Evolutionary conservation across 2,797 vertebrate genomes (phyloP), one percentile per base, ranked within the genome.

Genomic region (Aeoliscus strigatus): DNA sequence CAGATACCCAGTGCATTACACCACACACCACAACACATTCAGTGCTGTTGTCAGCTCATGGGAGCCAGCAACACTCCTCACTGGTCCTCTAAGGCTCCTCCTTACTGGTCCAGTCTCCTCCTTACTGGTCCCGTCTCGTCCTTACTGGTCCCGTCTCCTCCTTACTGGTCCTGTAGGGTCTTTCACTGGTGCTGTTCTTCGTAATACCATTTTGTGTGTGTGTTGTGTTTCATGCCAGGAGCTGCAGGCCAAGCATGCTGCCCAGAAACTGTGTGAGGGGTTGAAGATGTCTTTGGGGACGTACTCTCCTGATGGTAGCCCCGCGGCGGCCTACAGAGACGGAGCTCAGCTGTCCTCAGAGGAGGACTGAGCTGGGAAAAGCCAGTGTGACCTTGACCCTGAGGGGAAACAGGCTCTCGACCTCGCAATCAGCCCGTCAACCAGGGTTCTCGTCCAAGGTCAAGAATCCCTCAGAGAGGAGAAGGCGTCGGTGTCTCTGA

Each of bases 191-290:
- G 45, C 55, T 55, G 34, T 36, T 52, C 64, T 58, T 66, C 59
- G 65, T 78, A 49, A 64, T 70, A 45, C 62, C 53, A 67, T 58
- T 68, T 50, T 66, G 46, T 77, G 66, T 68, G 50, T 74, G 32
- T 66, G 31, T 64, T 47, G 51, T 77, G 66, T 81, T 79, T 70
- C 66, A 63, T 77, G 86, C 39, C 63, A 99, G 96, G 93, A 91
- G 78, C 70, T 91, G 73, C 93, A 96, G 75, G 93, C 91, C 70
- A 96, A 89, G 75, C 77, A 91, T 51, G 91, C 93, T 50, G 93
- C 93, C 59, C 92, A 94, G 77, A 97, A 91, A 73, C 87, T 99
- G 75, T 87, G 90, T 17, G 87, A 94, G 77, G 90, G 84, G 61
- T 62, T 93, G 71, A 88, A 89, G 70, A 66, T 90, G 73, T 88